Conservation (phyloP, 2,113 vertebrate genomes). For the Hippocampus guttulatus region DNA sequence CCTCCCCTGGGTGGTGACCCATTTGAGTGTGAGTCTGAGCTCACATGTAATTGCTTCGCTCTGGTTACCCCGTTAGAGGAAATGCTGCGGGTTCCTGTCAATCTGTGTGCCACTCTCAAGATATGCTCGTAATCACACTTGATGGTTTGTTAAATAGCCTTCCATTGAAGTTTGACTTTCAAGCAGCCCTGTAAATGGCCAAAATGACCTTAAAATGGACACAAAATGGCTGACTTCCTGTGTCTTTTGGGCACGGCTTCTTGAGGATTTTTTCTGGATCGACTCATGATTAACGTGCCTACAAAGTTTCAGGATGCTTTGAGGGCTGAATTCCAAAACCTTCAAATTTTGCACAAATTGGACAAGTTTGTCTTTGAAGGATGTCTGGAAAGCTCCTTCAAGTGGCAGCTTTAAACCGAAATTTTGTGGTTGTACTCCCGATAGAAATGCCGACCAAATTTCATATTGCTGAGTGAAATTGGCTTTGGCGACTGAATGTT, state of each 20-base stretch:
- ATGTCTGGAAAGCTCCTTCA: too few relatives aligned
- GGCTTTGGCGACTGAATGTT: background rate
- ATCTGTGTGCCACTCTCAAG: background rate
- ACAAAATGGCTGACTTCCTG: background rate
- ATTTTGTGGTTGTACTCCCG: too few relatives aligned
- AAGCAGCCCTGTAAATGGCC: background rate
- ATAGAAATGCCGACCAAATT: too few relatives aligned
- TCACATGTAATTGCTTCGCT: constrained; percentile 55
- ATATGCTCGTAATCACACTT: background rate
- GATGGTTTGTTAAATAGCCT: background rate
- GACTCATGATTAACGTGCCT: background rate
- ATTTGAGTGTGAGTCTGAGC: constrained; percentile 16
- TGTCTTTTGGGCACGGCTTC: background rate
- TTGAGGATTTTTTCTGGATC: background rate
- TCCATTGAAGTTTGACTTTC: background rate
- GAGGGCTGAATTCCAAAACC: too few relatives aligned
- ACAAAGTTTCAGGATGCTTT: too few relatives aligned
- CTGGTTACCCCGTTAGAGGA: constrained; percentile 50
- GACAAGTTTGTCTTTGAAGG: too few relatives aligned
- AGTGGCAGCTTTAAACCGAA: too few relatives aligned
- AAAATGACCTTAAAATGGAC: background rate
- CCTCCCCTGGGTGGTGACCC: constrained; percentile 57
- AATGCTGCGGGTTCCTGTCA: constrained; percentile 13
- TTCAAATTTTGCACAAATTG: too few relatives aligned
- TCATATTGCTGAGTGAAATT: background rate